These are phyloP conservation scores for Neuroscelio doddi DNA, from an alignment of 2,888 invertebrate species.

Conservation along the genomic window DNA sequence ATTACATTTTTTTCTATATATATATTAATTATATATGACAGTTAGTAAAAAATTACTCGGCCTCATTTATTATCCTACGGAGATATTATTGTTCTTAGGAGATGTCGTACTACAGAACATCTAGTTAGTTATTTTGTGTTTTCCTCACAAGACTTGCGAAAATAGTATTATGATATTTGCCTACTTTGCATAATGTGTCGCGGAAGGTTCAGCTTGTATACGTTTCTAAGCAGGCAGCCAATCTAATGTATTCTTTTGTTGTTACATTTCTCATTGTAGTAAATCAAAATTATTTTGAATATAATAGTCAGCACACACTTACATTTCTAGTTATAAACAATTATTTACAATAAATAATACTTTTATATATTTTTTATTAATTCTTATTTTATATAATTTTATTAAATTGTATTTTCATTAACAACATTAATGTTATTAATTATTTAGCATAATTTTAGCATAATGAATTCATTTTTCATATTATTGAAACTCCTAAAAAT, in stretches of 20 bases:
- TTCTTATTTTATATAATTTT: too few species aligned
- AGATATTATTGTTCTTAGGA: constrained; percentile 28
- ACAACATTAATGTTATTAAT: too few species aligned
- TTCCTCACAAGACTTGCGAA: constrained; percentile 38
- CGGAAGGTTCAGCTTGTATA: constrained; percentile 27
- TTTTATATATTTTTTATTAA: too few species aligned
- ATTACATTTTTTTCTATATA: too few species aligned
- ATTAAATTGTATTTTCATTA: too few species aligned
- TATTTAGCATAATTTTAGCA: too few species aligned
- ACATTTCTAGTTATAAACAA: too few species aligned
- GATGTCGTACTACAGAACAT: constrained; percentile 34
- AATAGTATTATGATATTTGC: constrained; percentile 43
- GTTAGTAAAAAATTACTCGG: constrained; percentile 34
- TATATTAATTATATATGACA: neutral
- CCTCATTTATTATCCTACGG: constrained; percentile 36
- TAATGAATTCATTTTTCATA: too few species aligned
- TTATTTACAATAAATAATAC: too few species aligned
- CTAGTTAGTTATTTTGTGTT: constrained; percentile 33
- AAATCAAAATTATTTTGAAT: constrained; percentile 11
- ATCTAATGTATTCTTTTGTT: constrained; percentile 31
- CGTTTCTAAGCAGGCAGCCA: constrained; percentile 38
- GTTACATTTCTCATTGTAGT: constrained; percentile 34
- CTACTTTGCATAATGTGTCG: constrained; percentile 43
- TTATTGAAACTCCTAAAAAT: too few species aligned
- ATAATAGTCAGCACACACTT: too few species aligned